These are phyloP conservation scores for Mimachlamys varia DNA, from an alignment of 2,888 invertebrate genomes.

Conservation along the genomic window DNA sequence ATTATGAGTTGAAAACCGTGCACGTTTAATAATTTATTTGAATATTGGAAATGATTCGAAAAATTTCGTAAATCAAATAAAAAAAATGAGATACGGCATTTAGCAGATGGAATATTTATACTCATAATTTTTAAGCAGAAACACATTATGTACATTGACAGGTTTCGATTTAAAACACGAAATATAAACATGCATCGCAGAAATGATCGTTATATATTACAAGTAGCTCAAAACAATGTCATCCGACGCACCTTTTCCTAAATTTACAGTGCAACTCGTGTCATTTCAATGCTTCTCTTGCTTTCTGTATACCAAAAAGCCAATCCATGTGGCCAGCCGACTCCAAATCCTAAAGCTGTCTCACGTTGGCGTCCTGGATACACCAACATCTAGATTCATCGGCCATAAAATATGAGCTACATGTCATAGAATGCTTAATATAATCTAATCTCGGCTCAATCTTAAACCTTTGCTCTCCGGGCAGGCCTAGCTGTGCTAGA, in stretches of 20 bases:
- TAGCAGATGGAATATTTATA: too few relatives aligned
- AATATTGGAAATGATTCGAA: too few relatives aligned
- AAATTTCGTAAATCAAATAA: too few relatives aligned
- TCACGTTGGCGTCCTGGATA: constrained; percentile 3
- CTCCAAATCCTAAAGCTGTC: neutral
- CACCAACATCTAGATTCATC: constrained; percentile 25
- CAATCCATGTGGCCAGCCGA: neutral
- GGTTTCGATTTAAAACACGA: too few relatives aligned
- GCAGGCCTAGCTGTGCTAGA: constrained; percentile 14
- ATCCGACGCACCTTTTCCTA: neutral
- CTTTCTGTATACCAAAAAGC: neutral
- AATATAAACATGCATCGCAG: neutral
- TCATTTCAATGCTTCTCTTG: neutral
- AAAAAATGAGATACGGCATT: too few relatives aligned
- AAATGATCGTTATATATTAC: neutral
- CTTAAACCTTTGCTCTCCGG: constrained; percentile 29
- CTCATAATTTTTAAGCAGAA: too few relatives aligned
- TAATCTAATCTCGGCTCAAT: constrained; percentile 11
- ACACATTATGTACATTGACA: too few relatives aligned
- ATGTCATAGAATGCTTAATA: constrained; percentile 27
- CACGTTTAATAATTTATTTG: too few relatives aligned
- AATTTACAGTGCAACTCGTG: neutral
- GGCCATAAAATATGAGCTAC: constrained; percentile 3
- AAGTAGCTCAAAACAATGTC: neutral
- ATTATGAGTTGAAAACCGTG: too few relatives aligned